These are phyloP conservation scores for Pluvialis apricaria DNA, from an alignment of 2,113 vertebrate species.

Conservation along the genomic window DNA sequence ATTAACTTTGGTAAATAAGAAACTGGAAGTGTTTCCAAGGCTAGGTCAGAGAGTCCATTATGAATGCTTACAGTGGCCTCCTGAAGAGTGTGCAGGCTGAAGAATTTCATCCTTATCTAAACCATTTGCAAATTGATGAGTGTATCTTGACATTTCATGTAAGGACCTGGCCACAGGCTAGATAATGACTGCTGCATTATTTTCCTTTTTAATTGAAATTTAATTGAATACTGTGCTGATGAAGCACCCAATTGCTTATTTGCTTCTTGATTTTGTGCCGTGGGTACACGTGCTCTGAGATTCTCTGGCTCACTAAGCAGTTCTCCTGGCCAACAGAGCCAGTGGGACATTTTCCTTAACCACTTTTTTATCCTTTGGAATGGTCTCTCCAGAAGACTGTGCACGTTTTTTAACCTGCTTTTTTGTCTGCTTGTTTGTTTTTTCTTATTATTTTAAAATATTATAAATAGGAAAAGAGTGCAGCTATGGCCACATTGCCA, in stretches of 20 bases:
- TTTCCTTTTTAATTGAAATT: constrained; percentile 54
- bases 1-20: background rate
- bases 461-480: background rate
- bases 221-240: constrained; percentile 45
- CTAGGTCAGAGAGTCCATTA: background rate
- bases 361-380: background rate
- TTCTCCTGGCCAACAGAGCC: background rate
- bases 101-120: constrained; percentile 7
- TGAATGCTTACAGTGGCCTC: background rate
- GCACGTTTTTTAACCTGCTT: background rate
- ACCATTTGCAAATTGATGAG: background rate
- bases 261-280: background rate
- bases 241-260: constrained; percentile 15
- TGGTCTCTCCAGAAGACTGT: background rate
- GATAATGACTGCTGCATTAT: constrained; percentile 33
- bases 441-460: background rate
- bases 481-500: rapidly evolving
- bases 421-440: background rate
- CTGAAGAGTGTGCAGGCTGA: background rate
- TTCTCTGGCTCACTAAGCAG: background rate
- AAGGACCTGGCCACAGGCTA: background rate
- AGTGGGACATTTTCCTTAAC: background rate
- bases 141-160: constrained; percentile 27
- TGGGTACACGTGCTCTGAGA: background rate
- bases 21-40: background rate